Conservation (phyloP, 1,140 invertebrate genomes). For the Dolichoris vasculosae region DNA sequence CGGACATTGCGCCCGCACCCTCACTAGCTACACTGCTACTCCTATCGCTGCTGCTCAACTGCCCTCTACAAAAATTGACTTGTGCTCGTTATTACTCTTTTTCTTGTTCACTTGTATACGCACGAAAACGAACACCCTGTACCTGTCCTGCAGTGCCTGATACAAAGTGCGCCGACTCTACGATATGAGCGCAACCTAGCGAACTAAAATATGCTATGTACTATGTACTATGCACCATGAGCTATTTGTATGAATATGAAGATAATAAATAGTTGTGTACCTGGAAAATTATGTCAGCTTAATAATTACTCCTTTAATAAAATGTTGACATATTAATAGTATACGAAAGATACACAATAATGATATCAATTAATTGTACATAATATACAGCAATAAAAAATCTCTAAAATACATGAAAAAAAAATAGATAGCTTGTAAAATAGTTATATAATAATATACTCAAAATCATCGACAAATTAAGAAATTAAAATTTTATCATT, state of each 20-base stretch:
- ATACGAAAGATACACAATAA: no score
- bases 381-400: no score
- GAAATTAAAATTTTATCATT: no score
- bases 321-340: no score
- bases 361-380: no score
- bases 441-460: no score
- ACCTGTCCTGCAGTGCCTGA: not conserved
- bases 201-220: not conserved
- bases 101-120: not conserved
- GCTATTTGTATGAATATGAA: not conserved
- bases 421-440: no score
- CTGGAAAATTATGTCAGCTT: not conserved
- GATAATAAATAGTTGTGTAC: not conserved
- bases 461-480: no score
- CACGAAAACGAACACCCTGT: not conserved
- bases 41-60: constrained; percentile 24
- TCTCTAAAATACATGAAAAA: no score
- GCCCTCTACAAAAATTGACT: constrained; percentile 2
- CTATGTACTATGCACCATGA: not conserved
- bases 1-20: constrained; percentile 42
- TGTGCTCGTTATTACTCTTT: not conserved
- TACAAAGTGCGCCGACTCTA: constrained; percentile 34
- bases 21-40: not conserved
- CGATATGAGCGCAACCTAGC: constrained; percentile 15
- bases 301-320: no score